Conservation (phyloP, 2,113 vertebrate species). For the Equus quagga region DNA sequence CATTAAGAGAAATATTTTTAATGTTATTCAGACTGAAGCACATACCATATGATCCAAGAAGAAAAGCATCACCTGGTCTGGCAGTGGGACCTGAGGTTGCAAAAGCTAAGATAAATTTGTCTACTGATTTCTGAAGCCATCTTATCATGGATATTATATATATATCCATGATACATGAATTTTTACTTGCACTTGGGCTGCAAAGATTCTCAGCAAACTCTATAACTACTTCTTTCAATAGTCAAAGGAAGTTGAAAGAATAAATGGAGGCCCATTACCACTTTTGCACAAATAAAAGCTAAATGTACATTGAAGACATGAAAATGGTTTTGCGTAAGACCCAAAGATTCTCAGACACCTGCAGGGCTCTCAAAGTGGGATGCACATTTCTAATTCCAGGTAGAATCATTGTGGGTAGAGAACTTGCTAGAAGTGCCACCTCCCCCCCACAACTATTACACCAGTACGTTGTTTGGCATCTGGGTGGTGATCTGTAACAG, state of each 20-base stretch:
- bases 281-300: background rate
- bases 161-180: background rate
- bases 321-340: background rate
- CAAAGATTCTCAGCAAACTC: constrained; percentile 42
- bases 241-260: constrained; percentile 36
- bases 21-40: constrained; percentile 79
- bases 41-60: constrained; percentile 47
- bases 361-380: background rate
- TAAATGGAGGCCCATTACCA: background rate
- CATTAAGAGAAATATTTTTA: constrained; percentile 82
- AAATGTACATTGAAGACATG: background rate
- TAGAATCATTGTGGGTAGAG: background rate
- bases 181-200: background rate
- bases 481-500: background rate
- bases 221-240: constrained; percentile 51
- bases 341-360: background rate
- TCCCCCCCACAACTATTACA: no score
- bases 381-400: background rate
- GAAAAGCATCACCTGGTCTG: background rate
- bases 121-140: background rate
- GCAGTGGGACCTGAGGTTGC: background rate
- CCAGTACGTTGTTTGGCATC: background rate
- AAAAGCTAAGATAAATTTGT: constrained; percentile 44
- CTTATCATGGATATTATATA: background rate
- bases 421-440: background rate